A percentile compares a stretch with the other conserved stretches of the same genome.
Evolutionary conservation across 2,797 vertebrate species (phyloP).

Genomic region (Eulemur mongoz): DNA sequence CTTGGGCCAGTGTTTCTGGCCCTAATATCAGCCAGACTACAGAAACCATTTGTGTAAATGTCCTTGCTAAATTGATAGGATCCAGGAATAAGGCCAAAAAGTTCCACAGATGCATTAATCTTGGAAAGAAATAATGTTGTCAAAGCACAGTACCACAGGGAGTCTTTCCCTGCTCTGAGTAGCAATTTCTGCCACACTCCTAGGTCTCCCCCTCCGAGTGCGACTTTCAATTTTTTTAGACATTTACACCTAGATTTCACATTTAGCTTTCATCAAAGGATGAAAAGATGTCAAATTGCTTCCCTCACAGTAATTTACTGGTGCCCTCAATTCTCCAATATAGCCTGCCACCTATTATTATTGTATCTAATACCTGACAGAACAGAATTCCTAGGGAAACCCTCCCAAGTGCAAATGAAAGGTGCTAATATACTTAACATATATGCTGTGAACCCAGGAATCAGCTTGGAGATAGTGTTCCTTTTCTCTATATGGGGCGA

Average conservation of each 20-base stretch:
- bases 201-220: background rate
- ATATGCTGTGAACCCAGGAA: background rate
- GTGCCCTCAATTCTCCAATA: constrained; percentile 21
- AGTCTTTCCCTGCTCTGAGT: background rate
- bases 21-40: background rate
- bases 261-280: constrained; percentile 71
- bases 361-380: constrained; percentile 52
- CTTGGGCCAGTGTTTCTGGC: background rate
- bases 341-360: constrained; percentile 64
- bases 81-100: constrained; percentile 40
- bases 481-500: background rate
- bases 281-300: constrained; percentile 76
- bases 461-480: background rate
- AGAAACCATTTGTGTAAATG: constrained; percentile 13
- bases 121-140: constrained; percentile 52
- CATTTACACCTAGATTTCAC: constrained; percentile 73
- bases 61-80: constrained; percentile 38
- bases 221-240: constrained; percentile 67
- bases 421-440: background rate
- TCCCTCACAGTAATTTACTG: constrained; percentile 75
- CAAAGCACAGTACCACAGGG: background rate
- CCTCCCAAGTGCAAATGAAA: constrained; percentile 50
- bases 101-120: constrained; percentile 43
- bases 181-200: background rate
- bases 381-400: constrained; percentile 45